Evolutionary conservation across 2,113 vertebrate genomes (phyloP), one percentile per base, ranked within the genome.

Genomic region (Amblyornis subalaris): DNA sequence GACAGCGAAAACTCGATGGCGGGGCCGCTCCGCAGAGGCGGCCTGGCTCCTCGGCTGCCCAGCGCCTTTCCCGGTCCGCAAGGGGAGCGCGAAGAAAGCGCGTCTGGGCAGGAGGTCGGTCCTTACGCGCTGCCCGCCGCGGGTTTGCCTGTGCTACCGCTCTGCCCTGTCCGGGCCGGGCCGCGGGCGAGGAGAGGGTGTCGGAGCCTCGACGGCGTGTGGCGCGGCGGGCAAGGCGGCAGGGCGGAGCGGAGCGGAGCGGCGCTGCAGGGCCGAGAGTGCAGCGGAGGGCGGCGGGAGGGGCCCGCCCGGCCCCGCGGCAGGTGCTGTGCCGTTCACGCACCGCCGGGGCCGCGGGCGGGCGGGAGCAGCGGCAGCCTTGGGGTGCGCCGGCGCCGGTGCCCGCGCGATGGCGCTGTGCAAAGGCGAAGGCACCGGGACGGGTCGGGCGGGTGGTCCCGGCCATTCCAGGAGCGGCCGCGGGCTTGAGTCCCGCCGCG

Each of bases 351-450:
- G 64, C 80, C 25, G 26, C 74, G 50, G 61, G 33, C 57, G n/a
- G 55, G 53, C 3, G 29, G 19, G 50, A 60, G 82, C 64, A 8
- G 65, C 60, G 35, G 40, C 45, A 18, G 36, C 53, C 60, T 26
- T 13, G 44, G 62, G 21, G 48, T 87, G 93, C 66, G 51, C 21
- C 54, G 53, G 31, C 47, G 8, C 35, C 38, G 40, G 22, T 29
- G 89, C 71, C 94, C 89, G 87, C 90, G 93, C 90, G 69, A 66
- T 76, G 89, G 72, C 85, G 86, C 89, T 85, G 71, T 90, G 70
- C 36, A 81, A 64, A 89, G 90, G 54, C 33, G 17, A 76, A 87
- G 70, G 8, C 26, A 10, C 20, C n/a, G 33, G 21, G 57, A 38
- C 38, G 25, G 51, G 38, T 24, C 47, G 42, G 36, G 29, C 9